phyloP scores from a whole-genome alignment of 2,797 vertebrate genomes.

The Enteromius trimaculatus region DNA sequence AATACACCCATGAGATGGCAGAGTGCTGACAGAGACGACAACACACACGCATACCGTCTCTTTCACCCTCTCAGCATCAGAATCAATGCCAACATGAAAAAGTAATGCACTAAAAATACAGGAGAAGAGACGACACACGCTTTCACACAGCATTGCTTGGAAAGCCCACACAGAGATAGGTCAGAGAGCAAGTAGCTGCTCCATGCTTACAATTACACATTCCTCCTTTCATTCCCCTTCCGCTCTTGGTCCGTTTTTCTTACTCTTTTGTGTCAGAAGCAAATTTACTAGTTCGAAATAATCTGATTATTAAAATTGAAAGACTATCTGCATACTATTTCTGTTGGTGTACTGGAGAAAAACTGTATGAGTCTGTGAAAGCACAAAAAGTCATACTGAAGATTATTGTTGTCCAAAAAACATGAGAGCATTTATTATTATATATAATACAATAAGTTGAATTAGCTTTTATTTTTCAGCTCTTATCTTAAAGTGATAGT shows the following conservation, averaged over 20 bases:
- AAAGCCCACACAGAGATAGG: constrained; percentile 30
- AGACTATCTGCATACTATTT: neutral
- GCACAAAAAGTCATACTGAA: neutral
- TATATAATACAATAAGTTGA: neutral
- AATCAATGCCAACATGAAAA: constrained; percentile 46
- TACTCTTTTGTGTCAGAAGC: neutral
- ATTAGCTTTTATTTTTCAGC: neutral
- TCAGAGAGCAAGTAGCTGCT: neutral
- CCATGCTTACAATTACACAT: constrained; percentile 8
- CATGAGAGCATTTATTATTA: neutral
- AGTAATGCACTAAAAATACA: constrained; percentile 47
- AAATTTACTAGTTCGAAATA: neutral
- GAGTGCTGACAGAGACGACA: constrained; percentile 39
- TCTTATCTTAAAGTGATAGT: neutral
- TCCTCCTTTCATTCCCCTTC: neutral
- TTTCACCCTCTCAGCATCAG: constrained; percentile 26
- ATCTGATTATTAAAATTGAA: neutral
- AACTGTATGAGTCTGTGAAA: neutral
- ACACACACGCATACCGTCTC: constrained; percentile 31
- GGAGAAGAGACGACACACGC: constrained; percentile 8
- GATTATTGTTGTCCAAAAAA: neutral
- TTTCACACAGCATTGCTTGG: constrained; percentile 20
- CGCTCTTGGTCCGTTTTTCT: neutral
- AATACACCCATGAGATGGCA: constrained; percentile 49
- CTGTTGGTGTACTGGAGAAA: neutral